These are phyloP conservation scores for Enteromius fasciolatus DNA, from an alignment of 2,797 vertebrate species.

Conservation along the genomic window DNA sequence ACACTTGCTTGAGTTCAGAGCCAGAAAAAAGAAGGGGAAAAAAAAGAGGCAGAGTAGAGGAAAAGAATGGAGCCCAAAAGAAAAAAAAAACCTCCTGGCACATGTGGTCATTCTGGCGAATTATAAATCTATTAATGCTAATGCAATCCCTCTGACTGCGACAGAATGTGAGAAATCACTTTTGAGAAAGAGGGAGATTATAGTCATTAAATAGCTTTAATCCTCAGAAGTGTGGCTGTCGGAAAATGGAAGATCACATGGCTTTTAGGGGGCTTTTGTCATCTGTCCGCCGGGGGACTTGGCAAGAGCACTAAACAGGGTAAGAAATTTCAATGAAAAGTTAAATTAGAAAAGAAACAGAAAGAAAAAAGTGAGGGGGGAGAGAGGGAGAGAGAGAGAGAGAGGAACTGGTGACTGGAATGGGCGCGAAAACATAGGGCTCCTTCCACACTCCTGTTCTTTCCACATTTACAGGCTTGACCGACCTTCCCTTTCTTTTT, in stretches of 20 bases:
- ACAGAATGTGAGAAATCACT: constrained; percentile 83
- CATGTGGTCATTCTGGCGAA: constrained; percentile 66
- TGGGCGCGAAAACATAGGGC: constrained; percentile 60
- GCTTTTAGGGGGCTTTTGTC: constrained; percentile 88
- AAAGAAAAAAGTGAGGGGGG: constrained; percentile 67
- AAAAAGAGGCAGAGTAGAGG: constrained; percentile 43
- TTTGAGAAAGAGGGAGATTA: constrained; percentile 87
- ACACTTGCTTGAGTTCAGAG: constrained; percentile 55
- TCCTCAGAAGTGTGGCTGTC: constrained; percentile 91
- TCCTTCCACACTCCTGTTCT: constrained; percentile 40
- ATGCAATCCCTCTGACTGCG: constrained; percentile 78
- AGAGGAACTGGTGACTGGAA: constrained; percentile 54
- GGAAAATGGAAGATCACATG: constrained; percentile 88
- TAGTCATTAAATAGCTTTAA: constrained; percentile 94
- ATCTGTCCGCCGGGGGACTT: constrained; percentile 79
- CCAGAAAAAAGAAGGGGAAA: constrained; percentile 38
- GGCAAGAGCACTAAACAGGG: constrained; percentile 83
- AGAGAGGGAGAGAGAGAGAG: neutral
- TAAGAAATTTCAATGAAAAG: constrained; percentile 85
- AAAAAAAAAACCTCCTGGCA: constrained; percentile 61
- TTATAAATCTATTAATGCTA: constrained; percentile 73
- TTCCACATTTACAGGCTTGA: constrained; percentile 35
- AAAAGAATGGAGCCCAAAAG: constrained; percentile 48
- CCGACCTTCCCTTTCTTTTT: constrained; percentile 27
- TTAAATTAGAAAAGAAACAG: constrained; percentile 84